Evolutionary conservation across 2,888 invertebrate genomes (phyloP).

Genomic region (Mythimna lalbum): DNA sequence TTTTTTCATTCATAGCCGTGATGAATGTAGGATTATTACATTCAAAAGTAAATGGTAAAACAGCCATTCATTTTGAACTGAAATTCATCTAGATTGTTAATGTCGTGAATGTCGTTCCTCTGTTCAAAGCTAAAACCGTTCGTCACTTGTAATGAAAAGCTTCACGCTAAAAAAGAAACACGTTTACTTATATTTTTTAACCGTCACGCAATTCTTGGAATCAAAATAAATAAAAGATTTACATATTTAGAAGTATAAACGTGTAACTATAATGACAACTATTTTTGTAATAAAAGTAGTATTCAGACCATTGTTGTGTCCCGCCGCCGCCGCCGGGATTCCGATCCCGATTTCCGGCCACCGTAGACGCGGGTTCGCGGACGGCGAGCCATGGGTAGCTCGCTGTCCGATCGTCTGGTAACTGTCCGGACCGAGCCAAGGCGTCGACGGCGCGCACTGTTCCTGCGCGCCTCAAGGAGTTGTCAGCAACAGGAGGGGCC

Average conservation of each 20-base stretch:
- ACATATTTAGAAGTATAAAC: not conserved
- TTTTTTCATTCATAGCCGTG: constrained; percentile 9
- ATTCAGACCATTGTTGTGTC: not conserved
- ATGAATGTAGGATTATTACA: constrained; percentile 3
- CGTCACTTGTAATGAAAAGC: not conserved
- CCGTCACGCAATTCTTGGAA: not conserved
- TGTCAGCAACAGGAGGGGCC: too few relatives aligned
- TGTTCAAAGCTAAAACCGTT: constrained; percentile 16
- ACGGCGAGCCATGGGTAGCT: too few relatives aligned
- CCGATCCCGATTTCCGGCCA: too few relatives aligned
- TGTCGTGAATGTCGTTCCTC: constrained; percentile 1
- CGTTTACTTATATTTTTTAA: not conserved
- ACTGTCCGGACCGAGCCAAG: too few relatives aligned
- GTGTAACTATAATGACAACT: not conserved
- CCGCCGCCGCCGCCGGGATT: too few relatives aligned
- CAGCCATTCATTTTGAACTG: constrained; percentile 12
- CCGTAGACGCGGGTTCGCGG: too few relatives aligned
- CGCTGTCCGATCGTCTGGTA: too few relatives aligned
- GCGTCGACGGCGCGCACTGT: too few relatives aligned
- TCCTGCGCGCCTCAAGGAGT: too few relatives aligned
- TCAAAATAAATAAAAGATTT: not conserved
- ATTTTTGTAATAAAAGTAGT: not conserved
- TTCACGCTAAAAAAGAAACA: not conserved
- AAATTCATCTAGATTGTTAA: constrained; percentile 3
- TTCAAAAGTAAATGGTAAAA: constrained; percentile 23